Evolutionary conservation across 2,113 vertebrate species (phyloP).

Genomic region (Bufo bufo): DNA sequence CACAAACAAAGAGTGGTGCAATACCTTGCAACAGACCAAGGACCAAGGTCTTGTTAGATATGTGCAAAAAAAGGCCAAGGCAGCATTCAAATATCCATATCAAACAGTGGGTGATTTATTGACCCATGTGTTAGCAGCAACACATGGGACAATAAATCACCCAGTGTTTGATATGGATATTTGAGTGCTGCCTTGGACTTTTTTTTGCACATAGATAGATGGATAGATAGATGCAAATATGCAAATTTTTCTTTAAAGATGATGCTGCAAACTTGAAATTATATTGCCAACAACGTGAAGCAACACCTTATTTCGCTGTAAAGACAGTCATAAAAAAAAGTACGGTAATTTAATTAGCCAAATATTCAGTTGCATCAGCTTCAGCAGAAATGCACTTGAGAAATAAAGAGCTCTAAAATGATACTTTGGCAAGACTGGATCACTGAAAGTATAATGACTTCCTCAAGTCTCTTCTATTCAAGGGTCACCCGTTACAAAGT

Average conservation of each 20-base stretch:
- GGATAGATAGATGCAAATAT: too few species aligned
- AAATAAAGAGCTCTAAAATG: conserved; percentile 54
- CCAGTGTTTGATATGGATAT: too few species aligned
- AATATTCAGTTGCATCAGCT: conserved; percentile 30
- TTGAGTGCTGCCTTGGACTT: too few species aligned
- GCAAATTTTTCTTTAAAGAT: background rate
- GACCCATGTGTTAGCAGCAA: too few species aligned
- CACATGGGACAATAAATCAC: too few species aligned
- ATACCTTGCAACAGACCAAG: too few species aligned
- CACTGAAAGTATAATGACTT: conserved; percentile 52
- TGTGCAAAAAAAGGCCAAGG: too few species aligned
- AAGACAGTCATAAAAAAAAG: background rate
- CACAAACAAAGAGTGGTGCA: too few species aligned
- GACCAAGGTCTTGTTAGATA: too few species aligned
- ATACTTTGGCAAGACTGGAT: conserved; percentile 20
- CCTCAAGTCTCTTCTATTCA: conserved; percentile 42
- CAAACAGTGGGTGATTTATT: too few species aligned
- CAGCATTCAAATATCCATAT: too few species aligned
- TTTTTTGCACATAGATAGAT: too few species aligned
- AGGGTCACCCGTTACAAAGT: conserved; percentile 53
- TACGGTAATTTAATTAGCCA: conserved; percentile 4
- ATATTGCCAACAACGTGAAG: background rate
- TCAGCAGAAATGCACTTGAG: conserved; percentile 40
- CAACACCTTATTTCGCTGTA: background rate
- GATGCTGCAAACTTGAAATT: background rate